Evolutionary conservation across 2,888 invertebrate genomes (phyloP), one percentile per base, ranked within the genome.

Genomic region (Drosophila engyochracea): DNA sequence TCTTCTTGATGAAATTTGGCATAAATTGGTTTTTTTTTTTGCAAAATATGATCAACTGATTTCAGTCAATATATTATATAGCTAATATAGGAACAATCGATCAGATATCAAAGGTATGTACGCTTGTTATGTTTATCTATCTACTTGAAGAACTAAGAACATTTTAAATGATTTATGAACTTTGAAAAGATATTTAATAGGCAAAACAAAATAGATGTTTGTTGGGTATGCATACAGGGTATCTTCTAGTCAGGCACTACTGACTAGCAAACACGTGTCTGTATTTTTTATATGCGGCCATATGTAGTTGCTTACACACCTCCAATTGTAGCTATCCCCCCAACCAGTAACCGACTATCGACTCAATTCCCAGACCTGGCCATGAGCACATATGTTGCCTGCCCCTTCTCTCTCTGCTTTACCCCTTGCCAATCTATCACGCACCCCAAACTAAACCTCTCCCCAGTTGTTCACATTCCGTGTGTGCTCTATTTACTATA

Each of bases 341-440:
- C 65, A 64, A 51, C 44, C 37, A 58, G 70, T 65, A 47, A 60
- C 39, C 39, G 54, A 47, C 49, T 6, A 28, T n/a, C 35, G 19
- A 33, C 28, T 28, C 62, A 57, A 51, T 70, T 57, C 30, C 22
- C 41, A 58, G 33, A 57, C n/a, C 16, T 74, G 85, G 68, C 89
- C 85, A 84, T 85, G 89, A 77, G 67, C 67, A 69, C 89, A 89
- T 72, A 84, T 89, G 85, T 82, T 68, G 71, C 49, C 16, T 25
- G 28, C 35, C 44, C 16, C 30, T 31, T 0, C 57, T 14, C 31
- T 19, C 14, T 14, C 35, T 14, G 30, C 41, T 31, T 44, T n/a
- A 44, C 37, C 12, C 31, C 4, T 16, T 1, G 5, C 22, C 53
- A 2, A 4, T 3, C 16, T 7, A 6, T 2, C 57, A 16, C 19